phyloP scores from a whole-genome alignment of 1,140 invertebrate species.

The Diabrotica undecimpunctata region DNA sequence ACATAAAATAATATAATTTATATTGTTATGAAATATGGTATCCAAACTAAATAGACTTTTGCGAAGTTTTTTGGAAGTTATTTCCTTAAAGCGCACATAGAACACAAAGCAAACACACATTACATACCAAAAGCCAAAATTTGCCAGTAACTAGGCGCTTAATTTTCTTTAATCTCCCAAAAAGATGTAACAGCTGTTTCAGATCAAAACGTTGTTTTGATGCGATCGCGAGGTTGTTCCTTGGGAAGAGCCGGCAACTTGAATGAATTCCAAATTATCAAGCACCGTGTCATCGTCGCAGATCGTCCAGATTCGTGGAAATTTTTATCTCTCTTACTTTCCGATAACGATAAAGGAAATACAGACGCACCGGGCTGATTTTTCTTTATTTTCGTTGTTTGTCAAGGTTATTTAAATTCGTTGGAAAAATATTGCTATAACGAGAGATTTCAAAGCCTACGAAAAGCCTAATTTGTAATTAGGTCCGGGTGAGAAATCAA shows the following conservation, averaged over 20 bases:
- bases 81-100: not conserved
- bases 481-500: too few species aligned
- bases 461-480: too few species aligned
- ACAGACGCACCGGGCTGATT: not conserved
- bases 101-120: not conserved
- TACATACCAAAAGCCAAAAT: not conserved
- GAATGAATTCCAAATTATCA: slow-evolving; percentile 18
- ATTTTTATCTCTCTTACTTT: slow-evolving; percentile 7
- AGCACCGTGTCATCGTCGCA: slow-evolving; percentile 16
- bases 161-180: not conserved
- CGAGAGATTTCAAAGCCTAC: too few species aligned
- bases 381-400: not conserved
- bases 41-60: too few species aligned
- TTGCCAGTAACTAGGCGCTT: not conserved
- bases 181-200: slow-evolving; percentile 17
- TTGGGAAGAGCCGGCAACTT: slow-evolving; percentile 7
- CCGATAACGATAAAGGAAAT: slow-evolving; percentile 5
- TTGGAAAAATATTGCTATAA: too few species aligned
- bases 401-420: too few species aligned
- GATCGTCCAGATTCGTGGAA: slow-evolving; percentile 8
- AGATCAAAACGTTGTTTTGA: not conserved
- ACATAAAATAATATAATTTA: too few species aligned
- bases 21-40: too few species aligned
- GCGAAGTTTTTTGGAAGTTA: too few species aligned
- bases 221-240: not conserved